Evolutionary conservation across 2,113 vertebrate species (phyloP).

Genomic region (Parotia lawesii): DNA sequence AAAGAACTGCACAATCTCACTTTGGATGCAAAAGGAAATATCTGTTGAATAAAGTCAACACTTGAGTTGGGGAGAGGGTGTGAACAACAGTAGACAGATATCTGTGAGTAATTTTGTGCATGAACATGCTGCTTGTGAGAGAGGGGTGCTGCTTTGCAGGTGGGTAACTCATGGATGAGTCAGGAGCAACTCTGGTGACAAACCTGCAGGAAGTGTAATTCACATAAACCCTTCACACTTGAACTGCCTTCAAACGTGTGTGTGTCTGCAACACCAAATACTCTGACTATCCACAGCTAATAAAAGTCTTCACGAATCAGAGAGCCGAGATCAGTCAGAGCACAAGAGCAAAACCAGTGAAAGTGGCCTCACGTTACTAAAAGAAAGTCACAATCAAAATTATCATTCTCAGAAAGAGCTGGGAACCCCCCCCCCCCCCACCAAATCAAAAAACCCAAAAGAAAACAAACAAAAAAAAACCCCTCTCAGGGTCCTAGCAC

Average conservation of each 20-base stretch:
- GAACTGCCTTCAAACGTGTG: background rate
- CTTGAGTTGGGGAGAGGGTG: background rate
- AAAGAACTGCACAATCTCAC: background rate
- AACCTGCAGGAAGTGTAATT: background rate
- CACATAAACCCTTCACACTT: background rate
- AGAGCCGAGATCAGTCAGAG: background rate
- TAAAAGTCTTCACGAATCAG: background rate
- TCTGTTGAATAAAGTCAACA: background rate
- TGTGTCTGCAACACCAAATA: background rate
- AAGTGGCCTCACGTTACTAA: background rate
- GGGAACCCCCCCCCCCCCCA: accelerated
- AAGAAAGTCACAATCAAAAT: background rate
- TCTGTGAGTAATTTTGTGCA: background rate
- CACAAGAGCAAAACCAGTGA: background rate
- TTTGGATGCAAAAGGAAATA: background rate
- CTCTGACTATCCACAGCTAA: background rate
- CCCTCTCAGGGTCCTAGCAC: background rate
- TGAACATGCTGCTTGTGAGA: background rate
- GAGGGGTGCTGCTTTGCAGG: background rate
- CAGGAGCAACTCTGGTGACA: background rate
- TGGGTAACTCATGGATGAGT: background rate
- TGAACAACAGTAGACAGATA: background rate
- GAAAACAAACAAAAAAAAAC: accelerated
- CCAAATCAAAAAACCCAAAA: background rate
- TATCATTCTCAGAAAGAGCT: background rate